Conservation (phyloP, 2,113 vertebrate species). For the Oncorhynchus gorbuscha region DNA sequence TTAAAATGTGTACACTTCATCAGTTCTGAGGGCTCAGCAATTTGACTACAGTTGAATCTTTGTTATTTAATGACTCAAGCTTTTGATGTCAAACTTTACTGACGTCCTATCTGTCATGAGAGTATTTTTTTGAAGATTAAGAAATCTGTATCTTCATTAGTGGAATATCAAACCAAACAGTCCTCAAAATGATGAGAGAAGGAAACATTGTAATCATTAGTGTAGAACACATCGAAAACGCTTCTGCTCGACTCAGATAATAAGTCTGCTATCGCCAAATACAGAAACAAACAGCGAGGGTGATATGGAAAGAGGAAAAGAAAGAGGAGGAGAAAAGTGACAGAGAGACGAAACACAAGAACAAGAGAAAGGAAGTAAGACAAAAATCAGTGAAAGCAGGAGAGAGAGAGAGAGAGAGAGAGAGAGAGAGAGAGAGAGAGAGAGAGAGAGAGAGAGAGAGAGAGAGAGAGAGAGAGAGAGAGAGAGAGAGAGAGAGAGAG, state of each 20-base stretch:
- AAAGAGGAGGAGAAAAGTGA: not conserved
- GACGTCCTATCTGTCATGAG: conserved; percentile 59
- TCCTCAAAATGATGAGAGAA: conserved; percentile 62
- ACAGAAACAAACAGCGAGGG: conserved; percentile 19
- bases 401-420: conserved; percentile 33
- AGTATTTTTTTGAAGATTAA: conserved; percentile 64
- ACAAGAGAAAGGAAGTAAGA: not conserved
- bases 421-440: conserved; percentile 5
- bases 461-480: conserved; percentile 42
- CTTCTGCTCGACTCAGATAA: conserved; percentile 43
- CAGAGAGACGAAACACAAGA: conserved; percentile 34
- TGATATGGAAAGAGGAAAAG: not conserved
- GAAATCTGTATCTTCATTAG: conserved; percentile 62
- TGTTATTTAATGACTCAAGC: conserved; percentile 68
- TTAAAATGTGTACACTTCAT: conserved; percentile 70
- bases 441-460: not conserved
- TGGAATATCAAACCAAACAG: conserved; percentile 66
- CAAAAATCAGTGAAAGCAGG: not conserved
- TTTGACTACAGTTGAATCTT: conserved; percentile 71
- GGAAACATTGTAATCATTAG: conserved; percentile 57
- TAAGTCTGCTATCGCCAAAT: conserved; percentile 64
- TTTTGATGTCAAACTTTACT: conserved; percentile 59
- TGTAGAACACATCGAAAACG: conserved; percentile 57
- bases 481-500: conserved; percentile 30
- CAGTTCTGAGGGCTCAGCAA: conserved; percentile 64